phyloP scores from a whole-genome alignment of 1,140 invertebrate species.

The Portunus trituberculatus region DNA sequence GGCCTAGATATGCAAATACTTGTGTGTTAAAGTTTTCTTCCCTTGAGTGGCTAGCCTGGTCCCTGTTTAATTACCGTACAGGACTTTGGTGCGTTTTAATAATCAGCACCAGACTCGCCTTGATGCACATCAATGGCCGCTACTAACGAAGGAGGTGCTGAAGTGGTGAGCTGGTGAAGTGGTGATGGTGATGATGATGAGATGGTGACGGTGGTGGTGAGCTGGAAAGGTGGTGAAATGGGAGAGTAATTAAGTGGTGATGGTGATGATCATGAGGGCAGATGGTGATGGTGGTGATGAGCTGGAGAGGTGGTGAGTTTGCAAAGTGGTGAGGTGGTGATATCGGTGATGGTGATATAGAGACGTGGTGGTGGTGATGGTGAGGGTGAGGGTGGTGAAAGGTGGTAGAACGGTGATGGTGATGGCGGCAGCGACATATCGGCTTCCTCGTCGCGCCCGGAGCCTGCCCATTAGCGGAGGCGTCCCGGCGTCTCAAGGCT shows the following conservation, averaged over 20 bases:
- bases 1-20: not conserved
- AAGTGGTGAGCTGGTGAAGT: not conserved
- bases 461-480: not conserved
- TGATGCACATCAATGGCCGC: not conserved
- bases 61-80: not conserved
- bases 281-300: too few relatives aligned
- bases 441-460: not conserved
- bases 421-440: not conserved
- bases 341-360: too few relatives aligned
- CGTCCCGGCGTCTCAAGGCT: not conserved
- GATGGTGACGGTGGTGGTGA: too few relatives aligned
- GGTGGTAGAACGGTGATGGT: not conserved
- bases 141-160: not conserved
- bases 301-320: too few relatives aligned
- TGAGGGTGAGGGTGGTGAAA: too few relatives aligned
- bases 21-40: not conserved
- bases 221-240: too few relatives aligned
- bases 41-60: not conserved
- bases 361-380: too few relatives aligned
- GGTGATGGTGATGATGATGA: not conserved
- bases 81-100: not conserved
- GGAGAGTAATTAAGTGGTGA: too few relatives aligned
- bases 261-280: too few relatives aligned
- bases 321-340: too few relatives aligned
- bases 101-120: not conserved